These are phyloP conservation scores for Phenganax stokvisi DNA, from an alignment of 92 coral and sea anemone genomes.

Conservation along the genomic window DNA sequence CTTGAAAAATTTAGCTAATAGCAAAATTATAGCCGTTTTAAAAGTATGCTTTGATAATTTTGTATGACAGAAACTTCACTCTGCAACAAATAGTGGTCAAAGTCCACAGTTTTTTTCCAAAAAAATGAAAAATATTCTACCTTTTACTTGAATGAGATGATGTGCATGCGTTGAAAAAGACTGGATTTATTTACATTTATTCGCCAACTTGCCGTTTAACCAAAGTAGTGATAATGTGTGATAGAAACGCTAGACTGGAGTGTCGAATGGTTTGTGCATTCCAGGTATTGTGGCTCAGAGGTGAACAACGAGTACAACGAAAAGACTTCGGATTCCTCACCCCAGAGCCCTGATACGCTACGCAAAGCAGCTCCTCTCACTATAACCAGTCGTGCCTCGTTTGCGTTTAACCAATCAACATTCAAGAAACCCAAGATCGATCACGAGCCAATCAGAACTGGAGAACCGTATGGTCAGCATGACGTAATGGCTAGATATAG, in stretches of 20 bases:
- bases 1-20: not conserved
- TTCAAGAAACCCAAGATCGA: conserved; percentile 60
- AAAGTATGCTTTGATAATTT: too few species aligned
- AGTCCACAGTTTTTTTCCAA: too few species aligned
- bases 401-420: conserved; percentile 21
- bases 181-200: too few species aligned
- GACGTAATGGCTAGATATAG: conserved; percentile 23
- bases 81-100: too few species aligned
- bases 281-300: conserved; percentile 85
- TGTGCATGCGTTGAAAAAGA: too few species aligned
- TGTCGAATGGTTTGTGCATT: conserved; percentile 52
- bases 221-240: too few species aligned
- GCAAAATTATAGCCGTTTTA: too few species aligned
- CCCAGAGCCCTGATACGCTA: conserved; percentile 9
- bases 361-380: conserved; percentile 20
- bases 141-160: too few species aligned
- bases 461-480: conserved; percentile 88
- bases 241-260: too few species aligned
- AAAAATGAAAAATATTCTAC: too few species aligned
- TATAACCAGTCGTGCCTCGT: conserved; percentile 37
- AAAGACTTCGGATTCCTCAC: conserved; percentile 27
- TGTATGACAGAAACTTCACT: too few species aligned
- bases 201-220: too few species aligned
- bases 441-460: conserved; percentile 53
- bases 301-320: conserved; percentile 55